phyloP scores from a whole-genome alignment of 1,140 invertebrate species.

The Trichonephila clavata region DNA sequence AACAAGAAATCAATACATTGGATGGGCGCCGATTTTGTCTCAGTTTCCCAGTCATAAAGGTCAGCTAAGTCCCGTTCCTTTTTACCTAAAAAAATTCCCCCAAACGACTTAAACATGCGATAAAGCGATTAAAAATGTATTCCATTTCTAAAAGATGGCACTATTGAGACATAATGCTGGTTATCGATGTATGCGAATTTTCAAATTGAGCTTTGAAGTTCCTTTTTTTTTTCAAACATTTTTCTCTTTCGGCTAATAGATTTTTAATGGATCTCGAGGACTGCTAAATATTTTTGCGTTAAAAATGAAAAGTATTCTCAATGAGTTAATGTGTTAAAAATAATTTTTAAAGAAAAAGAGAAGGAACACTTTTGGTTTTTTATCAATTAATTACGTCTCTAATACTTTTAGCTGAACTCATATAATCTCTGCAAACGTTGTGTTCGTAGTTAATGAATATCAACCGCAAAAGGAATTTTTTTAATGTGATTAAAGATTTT shows the following conservation, averaged over 20 bases:
- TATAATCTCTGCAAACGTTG: no score
- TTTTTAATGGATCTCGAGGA: constrained; percentile 38
- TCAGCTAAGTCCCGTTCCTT: constrained; percentile 28
- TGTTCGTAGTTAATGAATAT: no score
- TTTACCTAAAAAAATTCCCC: constrained; percentile 25
- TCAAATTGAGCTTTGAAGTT: constrained; percentile 26
- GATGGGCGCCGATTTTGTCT: constrained; percentile 52
- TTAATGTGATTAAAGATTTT: no score
- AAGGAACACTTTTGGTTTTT: no score
- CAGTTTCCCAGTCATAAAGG: constrained; percentile 31
- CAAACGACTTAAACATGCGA: constrained; percentile 40
- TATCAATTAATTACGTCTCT: no score
- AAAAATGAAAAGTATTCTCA: not conserved
- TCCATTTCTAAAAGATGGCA: constrained; percentile 46
- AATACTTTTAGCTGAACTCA: no score
- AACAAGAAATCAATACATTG: constrained; percentile 68
- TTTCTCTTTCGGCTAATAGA: constrained; percentile 21
- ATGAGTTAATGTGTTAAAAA: not conserved
- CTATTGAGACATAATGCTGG: constrained; percentile 32
- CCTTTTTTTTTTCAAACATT: not conserved
- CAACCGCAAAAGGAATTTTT: no score
- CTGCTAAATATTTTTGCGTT: not conserved
- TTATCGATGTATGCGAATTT: not conserved
- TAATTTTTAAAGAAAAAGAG: not conserved
- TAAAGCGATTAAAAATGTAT: constrained; percentile 59